phyloP scores from a whole-genome alignment of 2,113 vertebrate genomes.

The Thermophis baileyi region DNA sequence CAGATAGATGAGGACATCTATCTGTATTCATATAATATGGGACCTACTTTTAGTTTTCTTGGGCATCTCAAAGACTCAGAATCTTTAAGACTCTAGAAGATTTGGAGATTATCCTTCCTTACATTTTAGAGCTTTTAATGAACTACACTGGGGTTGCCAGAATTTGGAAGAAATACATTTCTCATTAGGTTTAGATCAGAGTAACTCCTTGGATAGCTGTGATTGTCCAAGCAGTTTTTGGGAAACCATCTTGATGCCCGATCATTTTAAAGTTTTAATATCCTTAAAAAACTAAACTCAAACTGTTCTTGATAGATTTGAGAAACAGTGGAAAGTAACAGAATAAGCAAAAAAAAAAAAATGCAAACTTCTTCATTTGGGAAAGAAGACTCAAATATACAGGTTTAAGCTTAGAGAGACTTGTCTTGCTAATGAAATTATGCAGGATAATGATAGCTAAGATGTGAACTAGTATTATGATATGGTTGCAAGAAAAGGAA shows the following conservation, averaged over 20 bases:
- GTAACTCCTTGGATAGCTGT: background rate
- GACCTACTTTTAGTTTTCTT: background rate
- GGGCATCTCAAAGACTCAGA: background rate
- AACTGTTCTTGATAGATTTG: background rate
- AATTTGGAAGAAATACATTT: background rate
- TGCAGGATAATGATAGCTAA: background rate
- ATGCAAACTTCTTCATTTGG: background rate
- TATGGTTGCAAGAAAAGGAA: background rate
- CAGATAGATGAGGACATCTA: too few species aligned
- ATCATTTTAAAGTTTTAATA: background rate
- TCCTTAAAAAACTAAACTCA: background rate
- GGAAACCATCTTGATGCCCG: background rate
- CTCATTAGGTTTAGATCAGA: background rate
- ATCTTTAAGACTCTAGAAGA: background rate
- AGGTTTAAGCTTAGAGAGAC: background rate
- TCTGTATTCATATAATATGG: too few species aligned
- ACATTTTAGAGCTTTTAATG: too few species aligned
- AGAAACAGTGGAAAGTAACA: background rate
- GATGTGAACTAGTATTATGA: background rate
- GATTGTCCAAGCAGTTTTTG: background rate
- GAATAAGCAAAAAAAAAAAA: background rate
- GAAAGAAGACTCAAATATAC: background rate
- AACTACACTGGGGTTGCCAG: too few species aligned
- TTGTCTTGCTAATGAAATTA: background rate
- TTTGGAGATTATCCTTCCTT: too few species aligned